Conservation (phyloP, 2,888 invertebrate species). For the Amphimallon solstitiale region DNA sequence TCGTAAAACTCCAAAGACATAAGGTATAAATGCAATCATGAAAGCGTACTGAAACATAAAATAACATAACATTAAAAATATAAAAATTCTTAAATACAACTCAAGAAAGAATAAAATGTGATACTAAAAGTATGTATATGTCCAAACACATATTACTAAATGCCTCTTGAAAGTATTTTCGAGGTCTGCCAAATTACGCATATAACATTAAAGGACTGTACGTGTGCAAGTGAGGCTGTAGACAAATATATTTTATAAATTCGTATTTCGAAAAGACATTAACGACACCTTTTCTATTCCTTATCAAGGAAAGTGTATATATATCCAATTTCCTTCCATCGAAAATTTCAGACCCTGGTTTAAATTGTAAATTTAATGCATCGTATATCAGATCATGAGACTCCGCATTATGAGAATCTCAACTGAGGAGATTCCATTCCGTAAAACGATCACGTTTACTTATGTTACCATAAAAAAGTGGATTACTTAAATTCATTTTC, state of each 20-base stretch:
- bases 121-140: too few species aligned
- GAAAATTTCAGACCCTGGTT: slow-evolving; percentile 15
- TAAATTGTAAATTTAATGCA: slow-evolving; percentile 27
- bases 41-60: too few species aligned
- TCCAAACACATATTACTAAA: too few species aligned
- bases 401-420: slow-evolving; percentile 18
- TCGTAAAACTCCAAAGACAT: too few species aligned
- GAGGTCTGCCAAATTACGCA: too few species aligned
- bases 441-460: slow-evolving; percentile 30
- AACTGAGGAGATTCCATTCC: slow-evolving; percentile 5
- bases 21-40: too few species aligned
- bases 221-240: too few species aligned
- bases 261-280: slow-evolving; percentile 17
- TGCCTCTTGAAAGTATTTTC: too few species aligned
- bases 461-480: slow-evolving; percentile 21
- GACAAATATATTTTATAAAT: not conserved
- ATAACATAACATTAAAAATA: too few species aligned
- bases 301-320: slow-evolving; percentile 23
- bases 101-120: too few species aligned
- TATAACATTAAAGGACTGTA: too few species aligned
- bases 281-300: slow-evolving; percentile 11
- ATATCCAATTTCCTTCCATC: slow-evolving; percentile 15
- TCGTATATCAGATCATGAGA: slow-evolving; percentile 30
- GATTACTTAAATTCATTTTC: slow-evolving; percentile 29
- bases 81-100: too few species aligned